Percentiles rank a stretch among this genome's conserved stretches.
phyloP scores from a whole-genome alignment of 2,888 invertebrate genomes.

The Gymnoscelis rufifasciata region DNA sequence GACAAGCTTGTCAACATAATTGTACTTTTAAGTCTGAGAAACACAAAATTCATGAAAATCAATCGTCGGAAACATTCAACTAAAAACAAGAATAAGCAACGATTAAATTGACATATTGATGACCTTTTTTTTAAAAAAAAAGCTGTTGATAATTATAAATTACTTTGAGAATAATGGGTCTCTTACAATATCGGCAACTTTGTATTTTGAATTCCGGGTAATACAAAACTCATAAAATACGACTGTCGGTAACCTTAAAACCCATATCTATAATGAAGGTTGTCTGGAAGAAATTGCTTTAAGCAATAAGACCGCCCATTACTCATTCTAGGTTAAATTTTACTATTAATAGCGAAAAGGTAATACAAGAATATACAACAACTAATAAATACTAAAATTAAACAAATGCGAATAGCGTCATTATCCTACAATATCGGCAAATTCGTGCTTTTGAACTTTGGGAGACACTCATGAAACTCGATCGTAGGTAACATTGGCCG shows the following conservation, averaged over 20 bases:
- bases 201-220: constrained; percentile 24
- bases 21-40: no score
- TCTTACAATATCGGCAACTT: constrained; percentile 9
- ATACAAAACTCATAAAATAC: constrained; percentile 12
- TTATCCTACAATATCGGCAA: constrained; percentile 9
- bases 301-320: no score
- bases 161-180: constrained; percentile 1
- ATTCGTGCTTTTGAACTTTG: constrained; percentile 24
- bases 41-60: no score
- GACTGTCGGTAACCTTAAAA: constrained; percentile 25
- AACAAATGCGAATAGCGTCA: constrained; percentile 3
- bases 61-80: no score
- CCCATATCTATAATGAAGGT: no score
- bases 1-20: no score
- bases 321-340: no score
- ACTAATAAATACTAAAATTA: no score
- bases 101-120: constrained; percentile 15
- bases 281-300: no score
- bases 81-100: constrained; percentile 12
- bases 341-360: no score
- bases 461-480: constrained; percentile 12
- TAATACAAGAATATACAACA: no score
- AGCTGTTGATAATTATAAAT: constrained; percentile 12
- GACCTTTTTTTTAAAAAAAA: constrained; percentile 9
- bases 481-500: constrained; percentile 27